Base-by-base conservation (phyloP, 2,113 vertebrate species). In the Sylvia atricapilla region DNA sequence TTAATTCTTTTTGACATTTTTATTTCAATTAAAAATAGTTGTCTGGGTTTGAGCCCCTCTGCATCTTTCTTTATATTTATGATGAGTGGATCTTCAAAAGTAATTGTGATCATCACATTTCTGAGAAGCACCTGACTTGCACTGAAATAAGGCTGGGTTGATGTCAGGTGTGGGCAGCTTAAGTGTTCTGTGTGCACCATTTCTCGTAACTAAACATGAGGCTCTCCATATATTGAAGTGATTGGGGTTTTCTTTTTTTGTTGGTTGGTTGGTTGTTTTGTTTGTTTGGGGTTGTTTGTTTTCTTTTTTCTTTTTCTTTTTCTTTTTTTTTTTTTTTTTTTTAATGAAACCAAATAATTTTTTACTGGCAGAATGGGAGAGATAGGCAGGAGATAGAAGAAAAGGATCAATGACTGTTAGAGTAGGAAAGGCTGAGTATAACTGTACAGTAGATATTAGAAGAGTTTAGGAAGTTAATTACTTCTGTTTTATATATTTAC, bases 201-300 rank as follows among this genome's bases (percentile, higher is more conserved):
- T 83, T 67, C 80, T 91, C 78, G 81, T 76, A 73, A 94, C 92
- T 89, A 82, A 92, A 80, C 53, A 37, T 70, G 35, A 95, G 46
- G 30, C 41, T 87, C 59, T 96, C 86, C 80, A 43, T 68, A 11
- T 91, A 81, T n/a, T 91, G 28, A 85, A 86, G 56, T 66, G 50
- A 75, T 24, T 22, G 8, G 59, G 8, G 12, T 20, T 41, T 50
- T 20, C 8, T n/a, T 21, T 31, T 23, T 19, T 4, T 13, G 41
- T 41, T 41, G 41, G 41, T 13, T 59, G 56, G n/a, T 39, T 39
- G 33, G 33, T 15, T 24, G 56, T 23, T 35, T 35, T 58, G 56
- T 39, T 60, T 39, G 23, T 39, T 39, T 27, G 58, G 35, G 22
- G 9, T 62, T 60, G 15, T 39, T 60, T 27, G 35, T 17, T 27